A percentile compares a stretch with the other conserved stretches of the same genome.
Evolutionary conservation across 2,113 vertebrate genomes (phyloP).

Genomic region (Hyperopisus bebe): DNA sequence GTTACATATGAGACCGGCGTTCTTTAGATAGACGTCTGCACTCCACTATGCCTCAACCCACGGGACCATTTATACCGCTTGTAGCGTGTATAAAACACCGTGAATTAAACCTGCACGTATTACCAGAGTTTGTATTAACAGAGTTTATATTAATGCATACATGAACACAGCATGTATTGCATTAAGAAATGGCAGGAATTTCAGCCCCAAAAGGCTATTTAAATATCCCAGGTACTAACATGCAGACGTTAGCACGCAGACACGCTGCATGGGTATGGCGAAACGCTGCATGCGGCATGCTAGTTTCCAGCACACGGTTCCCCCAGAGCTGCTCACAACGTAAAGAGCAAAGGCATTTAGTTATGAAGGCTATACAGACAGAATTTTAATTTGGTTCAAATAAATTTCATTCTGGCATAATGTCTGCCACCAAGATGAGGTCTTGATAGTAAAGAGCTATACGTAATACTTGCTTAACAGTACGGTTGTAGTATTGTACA

Average conservation of each 20-base stretch:
- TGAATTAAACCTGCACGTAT: not conserved
- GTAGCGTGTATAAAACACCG: not conserved
- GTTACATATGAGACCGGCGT: not conserved
- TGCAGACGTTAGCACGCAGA: not conserved
- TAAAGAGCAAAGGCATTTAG: not conserved
- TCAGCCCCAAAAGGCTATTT: not conserved
- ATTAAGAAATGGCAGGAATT: not conserved
- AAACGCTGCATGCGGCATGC: not conserved
- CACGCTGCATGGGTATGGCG: not conserved
- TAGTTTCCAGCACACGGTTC: not conserved
- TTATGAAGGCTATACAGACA: not conserved
- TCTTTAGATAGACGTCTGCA: not conserved
- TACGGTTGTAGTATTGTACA: not conserved
- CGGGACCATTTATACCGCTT: not conserved
- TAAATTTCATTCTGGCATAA: not conserved
- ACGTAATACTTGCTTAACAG: not conserved
- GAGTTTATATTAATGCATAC: not conserved
- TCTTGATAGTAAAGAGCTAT: not conserved
- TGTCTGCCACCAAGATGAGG: not conserved
- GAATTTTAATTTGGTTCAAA: not conserved
- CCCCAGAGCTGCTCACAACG: not conserved
- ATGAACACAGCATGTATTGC: not conserved
- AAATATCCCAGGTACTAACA: not conserved
- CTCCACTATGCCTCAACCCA: not conserved
- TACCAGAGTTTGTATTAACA: slow-evolving; percentile 2